Evolutionary conservation across 2,888 invertebrate species (phyloP), one percentile per base, ranked within the genome.

Genomic region (Polymixis flavicincta): DNA sequence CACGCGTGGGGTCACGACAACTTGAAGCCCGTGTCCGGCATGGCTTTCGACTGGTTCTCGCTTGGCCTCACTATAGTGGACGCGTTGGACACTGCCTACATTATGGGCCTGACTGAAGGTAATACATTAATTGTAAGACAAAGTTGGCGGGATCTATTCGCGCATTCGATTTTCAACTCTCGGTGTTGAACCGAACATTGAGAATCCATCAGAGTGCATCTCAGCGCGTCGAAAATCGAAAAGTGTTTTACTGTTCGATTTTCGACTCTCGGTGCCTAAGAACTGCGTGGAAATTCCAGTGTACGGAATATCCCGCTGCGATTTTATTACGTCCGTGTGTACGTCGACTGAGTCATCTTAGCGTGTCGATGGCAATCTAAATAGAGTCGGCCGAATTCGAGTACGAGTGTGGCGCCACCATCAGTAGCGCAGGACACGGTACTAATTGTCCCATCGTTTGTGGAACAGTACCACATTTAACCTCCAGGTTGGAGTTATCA

Each of bases 1-100:
- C 98, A 98, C 94, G 99, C 99, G 0, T 99, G 99, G 99, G 99
- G 99, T 2, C 98, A 99, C 89, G 99, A 99, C 92, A 99, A 99
- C 92, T 96, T 99, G 61, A 98, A 98, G 90, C 99, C 99, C 0
- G 97, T 99, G 52, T 98, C 98, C 0, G 98, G 98, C 88, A 97
- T 97, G 82, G 97, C 98, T 78, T 97, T 98, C 70, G 99, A 99
- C 91, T 99, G 99, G 99, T 99, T 99, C 95, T 98, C 98, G 0
- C 97, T 99, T 2, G 99, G 99, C 0, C 97, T 99, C n/a, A 99
- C 99, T 1, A 98, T 99, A 84, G 98, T 99, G 0, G 99, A 99
- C 96, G 97, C 99, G 0, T 94, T 99, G 83, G 99, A 99, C 92
- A 99, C 99, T 0, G 98, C 99, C 91, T 98, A 98, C 88, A 99